phyloP scores from a whole-genome alignment of 2,797 vertebrate genomes.

The Pempheris klunzingeri region DNA sequence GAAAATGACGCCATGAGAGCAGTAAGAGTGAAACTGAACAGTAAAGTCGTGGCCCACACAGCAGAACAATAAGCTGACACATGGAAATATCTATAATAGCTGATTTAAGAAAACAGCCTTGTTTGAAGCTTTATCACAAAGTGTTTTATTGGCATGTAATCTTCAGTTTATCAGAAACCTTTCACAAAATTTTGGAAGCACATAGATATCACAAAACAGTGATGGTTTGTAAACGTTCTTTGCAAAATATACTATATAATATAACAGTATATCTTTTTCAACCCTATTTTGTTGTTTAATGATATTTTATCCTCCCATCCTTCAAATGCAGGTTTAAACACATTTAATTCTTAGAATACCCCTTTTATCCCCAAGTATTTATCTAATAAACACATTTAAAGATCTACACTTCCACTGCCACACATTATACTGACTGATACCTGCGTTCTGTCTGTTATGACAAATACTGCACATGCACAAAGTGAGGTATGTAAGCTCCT shows the following conservation, averaged over 20 bases:
- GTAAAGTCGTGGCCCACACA: too few relatives aligned
- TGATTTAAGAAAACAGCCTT: background rate
- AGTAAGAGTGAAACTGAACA: background rate
- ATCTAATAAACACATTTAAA: background rate
- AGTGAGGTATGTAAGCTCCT: constrained; percentile 14
- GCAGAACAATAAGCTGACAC: too few relatives aligned
- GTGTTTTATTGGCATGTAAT: background rate
- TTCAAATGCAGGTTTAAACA: background rate
- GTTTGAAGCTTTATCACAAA: background rate
- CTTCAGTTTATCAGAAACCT: background rate
- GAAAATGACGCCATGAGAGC: too few relatives aligned
- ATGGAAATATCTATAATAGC: background rate
- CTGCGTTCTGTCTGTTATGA: background rate
- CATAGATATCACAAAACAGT: background rate
- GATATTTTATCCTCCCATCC: background rate
- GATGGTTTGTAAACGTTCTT: background rate
- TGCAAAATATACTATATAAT: too few relatives aligned
- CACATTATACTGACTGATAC: background rate
- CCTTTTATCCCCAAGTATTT: background rate
- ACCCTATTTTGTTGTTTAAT: background rate
- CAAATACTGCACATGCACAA: background rate
- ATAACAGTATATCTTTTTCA: background rate
- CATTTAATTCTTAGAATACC: background rate
- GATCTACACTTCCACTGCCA: background rate
- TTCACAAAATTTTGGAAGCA: too few relatives aligned